Base-by-base conservation (phyloP, 2,888 invertebrate species). In the Girardia tigrina region DNA sequence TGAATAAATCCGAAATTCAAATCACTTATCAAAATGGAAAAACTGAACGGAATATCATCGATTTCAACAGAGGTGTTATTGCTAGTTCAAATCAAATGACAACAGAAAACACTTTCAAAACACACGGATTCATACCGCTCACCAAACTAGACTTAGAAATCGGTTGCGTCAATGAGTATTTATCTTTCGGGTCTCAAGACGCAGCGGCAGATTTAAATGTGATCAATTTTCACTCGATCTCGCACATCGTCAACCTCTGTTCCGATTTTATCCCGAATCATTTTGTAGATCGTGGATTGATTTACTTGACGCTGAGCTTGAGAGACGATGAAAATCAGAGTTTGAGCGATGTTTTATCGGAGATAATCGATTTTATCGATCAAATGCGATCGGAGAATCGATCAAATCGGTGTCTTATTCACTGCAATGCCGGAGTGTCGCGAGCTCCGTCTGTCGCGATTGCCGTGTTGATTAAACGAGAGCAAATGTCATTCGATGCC, bases 321-420 rank as follows among this genome's bases (percentile, higher is more conserved):
- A 56, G n/a, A 56, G 56, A 56, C 23, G n/a, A 56, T 56, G 56
- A 56, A 56, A 12, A n/a, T 56, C 56, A 56, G 23, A 56, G 2
- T 56, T 56, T 56, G 23, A 56, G 2, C 4, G 56, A 8, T 16
- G 6, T 2, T 16, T 12, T 56, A 56, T n/a, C 56, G 4, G 23
- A 4, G 4, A 56, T 56, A 20, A 56, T 12, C 4, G 16, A 56
- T 6, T 56, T 56, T 56, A 56, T 56, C 23, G 2, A n/a, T n/a
- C 23, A 8, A 56, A 12, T 56, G 56, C 4, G 56, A 56, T 8
- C 20, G n/a, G 2, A 16, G 4, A 56, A 56, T 56, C 8, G 23
- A 8, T 56, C n/a, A 12, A 56, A 56, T 56, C 56, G 56, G n/a
- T 56, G 56, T 56, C 23, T 56, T n/a, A n/a, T 56, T 56, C 56